Evolutionary conservation across 92 coral and sea anemone species (phyloP).

Genomic region (Parazoanthus atlanticus): DNA sequence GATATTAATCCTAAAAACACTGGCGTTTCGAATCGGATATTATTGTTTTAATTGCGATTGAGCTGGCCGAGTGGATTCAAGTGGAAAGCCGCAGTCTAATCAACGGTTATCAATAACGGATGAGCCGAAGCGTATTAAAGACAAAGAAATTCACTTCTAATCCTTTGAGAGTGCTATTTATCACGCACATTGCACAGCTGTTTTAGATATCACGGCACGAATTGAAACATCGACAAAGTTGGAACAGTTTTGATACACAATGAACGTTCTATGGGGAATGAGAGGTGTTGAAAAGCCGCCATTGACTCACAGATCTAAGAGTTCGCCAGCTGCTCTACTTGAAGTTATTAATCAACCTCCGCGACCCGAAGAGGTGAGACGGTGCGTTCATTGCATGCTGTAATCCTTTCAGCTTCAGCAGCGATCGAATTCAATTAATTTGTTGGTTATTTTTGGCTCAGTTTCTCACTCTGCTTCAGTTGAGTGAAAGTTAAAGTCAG

Average conservation of each 20-base stretch:
- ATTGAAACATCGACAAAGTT: not conserved
- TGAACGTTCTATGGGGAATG: slow-evolving; percentile 36
- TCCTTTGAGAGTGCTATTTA: not conserved
- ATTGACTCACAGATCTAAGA: slow-evolving; percentile 15
- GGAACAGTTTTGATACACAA: not conserved
- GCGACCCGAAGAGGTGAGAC: slow-evolving; percentile 5
- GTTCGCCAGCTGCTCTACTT: slow-evolving; percentile 24
- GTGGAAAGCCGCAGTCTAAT: not conserved
- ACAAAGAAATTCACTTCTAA: not conserved
- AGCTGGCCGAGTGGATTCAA: not conserved
- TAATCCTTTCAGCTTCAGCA: not conserved
- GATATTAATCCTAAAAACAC: too few relatives aligned
- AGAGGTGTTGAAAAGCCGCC: slow-evolving; percentile 6
- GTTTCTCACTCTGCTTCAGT: not conserved
- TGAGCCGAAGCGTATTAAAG: not conserved
- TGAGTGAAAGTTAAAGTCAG: not conserved
- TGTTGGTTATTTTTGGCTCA: not conserved
- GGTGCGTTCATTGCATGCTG: not conserved
- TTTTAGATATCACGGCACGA: not conserved
- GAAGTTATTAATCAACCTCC: not conserved
- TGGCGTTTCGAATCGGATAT: not conserved
- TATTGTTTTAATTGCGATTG: not conserved
- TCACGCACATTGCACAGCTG: not conserved
- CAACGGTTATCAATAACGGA: not conserved
- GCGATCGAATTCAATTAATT: not conserved